These are phyloP conservation scores for Tridacna crocea DNA, from an alignment of 2,888 invertebrate species.

Conservation along the genomic window DNA sequence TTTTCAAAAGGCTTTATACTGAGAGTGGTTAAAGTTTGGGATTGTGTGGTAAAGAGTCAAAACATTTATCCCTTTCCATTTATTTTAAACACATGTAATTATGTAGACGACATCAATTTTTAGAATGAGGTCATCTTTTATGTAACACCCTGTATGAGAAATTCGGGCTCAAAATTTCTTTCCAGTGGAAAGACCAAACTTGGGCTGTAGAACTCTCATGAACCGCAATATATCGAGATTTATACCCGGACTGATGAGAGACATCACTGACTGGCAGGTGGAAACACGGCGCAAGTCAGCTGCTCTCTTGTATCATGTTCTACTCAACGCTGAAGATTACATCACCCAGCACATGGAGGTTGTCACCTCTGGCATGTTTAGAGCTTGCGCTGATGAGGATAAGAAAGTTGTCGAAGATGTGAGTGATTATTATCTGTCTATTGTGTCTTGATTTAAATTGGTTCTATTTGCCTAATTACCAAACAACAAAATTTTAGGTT, in stretches of 20 bases:
- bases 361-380: slow-evolving; percentile 87
- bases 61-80: too few species aligned
- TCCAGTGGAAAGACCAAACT: slow-evolving; percentile 90
- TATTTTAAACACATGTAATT: too few species aligned
- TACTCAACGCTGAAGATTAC: slow-evolving; percentile 90
- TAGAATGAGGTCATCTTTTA: too few species aligned
- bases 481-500: too few species aligned
- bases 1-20: background rate
- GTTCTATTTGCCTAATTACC: too few species aligned
- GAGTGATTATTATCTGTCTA: slow-evolving; percentile 53
- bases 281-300: slow-evolving; percentile 89
- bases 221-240: slow-evolving; percentile 90
- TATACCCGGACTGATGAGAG: slow-evolving; percentile 89
- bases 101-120: too few species aligned
- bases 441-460: background rate
- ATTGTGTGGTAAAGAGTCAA: background rate
- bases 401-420: slow-evolving; percentile 86
- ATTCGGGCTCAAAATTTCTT: too few species aligned
- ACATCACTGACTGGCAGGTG: slow-evolving; percentile 91
- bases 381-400: slow-evolving; percentile 89
- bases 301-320: slow-evolving; percentile 89
- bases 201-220: slow-evolving; percentile 93
- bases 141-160: too few species aligned
- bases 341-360: slow-evolving; percentile 88
- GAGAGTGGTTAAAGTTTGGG: too few species aligned